Evolutionary conservation across 2,113 vertebrate genomes (phyloP).

Genomic region (Oriolus oriolus): DNA sequence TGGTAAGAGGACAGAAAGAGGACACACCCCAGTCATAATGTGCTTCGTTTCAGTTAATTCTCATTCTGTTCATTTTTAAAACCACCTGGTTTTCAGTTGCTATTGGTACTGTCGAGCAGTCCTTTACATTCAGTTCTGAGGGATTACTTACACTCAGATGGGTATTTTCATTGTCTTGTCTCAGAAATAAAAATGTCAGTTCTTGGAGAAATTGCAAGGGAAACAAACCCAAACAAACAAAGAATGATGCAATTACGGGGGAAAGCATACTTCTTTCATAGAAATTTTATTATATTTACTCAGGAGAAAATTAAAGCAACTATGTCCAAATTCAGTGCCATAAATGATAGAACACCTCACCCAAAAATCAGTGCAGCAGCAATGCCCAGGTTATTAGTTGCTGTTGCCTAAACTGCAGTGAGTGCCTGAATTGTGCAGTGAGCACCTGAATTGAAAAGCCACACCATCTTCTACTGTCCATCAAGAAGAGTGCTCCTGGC

Average conservation of each 20-base stretch:
- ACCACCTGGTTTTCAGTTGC: background rate
- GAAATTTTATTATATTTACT: background rate
- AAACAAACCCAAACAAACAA: background rate
- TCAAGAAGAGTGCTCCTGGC: background rate
- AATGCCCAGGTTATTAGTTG: background rate
- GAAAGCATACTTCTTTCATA: background rate
- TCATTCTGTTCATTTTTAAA: background rate
- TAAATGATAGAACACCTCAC: background rate
- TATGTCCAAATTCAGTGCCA: background rate
- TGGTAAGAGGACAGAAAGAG: background rate
- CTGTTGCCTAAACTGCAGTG: background rate
- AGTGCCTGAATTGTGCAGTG: background rate
- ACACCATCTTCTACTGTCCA: background rate
- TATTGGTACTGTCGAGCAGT: background rate
- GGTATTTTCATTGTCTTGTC: background rate
- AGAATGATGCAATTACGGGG: background rate
- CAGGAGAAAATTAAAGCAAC: background rate
- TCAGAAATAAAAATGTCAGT: background rate
- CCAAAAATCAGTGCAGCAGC: conserved; percentile 2
- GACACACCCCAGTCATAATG: background rate
- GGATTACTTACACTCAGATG: background rate
- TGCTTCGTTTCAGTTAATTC: background rate
- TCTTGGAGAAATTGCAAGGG: background rate
- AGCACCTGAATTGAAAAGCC: background rate
- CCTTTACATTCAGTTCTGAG: background rate